A percentile compares a stretch with the other conserved stretches of the same genome.
These are phyloP conservation scores for Cassiopea xamachana DNA, from an alignment of 30 jellyfish, hydroid and myxozoan genomes.

Conservation along the genomic window DNA sequence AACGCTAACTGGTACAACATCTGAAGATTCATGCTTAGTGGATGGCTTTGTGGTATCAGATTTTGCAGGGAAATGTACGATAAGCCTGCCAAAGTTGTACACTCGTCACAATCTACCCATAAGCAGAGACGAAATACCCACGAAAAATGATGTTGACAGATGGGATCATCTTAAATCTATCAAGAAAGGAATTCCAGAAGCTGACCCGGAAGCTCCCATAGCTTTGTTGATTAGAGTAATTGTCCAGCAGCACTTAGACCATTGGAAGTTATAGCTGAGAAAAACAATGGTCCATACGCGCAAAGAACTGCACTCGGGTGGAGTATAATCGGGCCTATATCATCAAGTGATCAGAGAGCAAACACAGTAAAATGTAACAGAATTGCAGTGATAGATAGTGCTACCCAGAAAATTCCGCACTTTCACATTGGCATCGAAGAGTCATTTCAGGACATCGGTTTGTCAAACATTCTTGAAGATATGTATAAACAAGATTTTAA, in stretches of 20 bases:
- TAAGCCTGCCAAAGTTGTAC: conserved; percentile 24
- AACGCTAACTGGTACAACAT: conserved; percentile 46
- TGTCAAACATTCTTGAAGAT: background rate
- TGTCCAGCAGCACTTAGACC: conserved; percentile 52
- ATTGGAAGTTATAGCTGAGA: conserved; percentile 1
- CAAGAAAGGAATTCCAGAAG: conserved; percentile 14
- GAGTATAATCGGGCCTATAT: conserved; percentile 45
- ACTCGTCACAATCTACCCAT: conserved; percentile 32
- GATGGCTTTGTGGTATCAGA: conserved; percentile 43
- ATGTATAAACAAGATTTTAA: conserved; percentile 30
- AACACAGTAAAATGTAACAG: conserved; percentile 12
- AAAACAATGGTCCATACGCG: conserved; percentile 39
- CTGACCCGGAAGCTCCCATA: conserved; percentile 20
- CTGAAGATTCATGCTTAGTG: conserved; percentile 37
- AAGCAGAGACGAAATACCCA: conserved; percentile 35
- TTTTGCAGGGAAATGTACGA: conserved; percentile 22
- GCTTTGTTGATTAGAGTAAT: conserved; percentile 36
- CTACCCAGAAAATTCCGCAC: conserved; percentile 12
- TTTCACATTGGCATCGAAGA: conserved; percentile 37
- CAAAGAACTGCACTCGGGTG: conserved; percentile 50
- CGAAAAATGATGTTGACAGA: conserved; percentile 6
- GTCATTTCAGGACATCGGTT: background rate
- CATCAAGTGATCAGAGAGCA: background rate
- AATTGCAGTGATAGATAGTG: conserved; percentile 33
- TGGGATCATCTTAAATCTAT: conserved; percentile 32